Evolutionary conservation across 2,888 invertebrate species (phyloP).

Genomic region (Norana najaformis): DNA sequence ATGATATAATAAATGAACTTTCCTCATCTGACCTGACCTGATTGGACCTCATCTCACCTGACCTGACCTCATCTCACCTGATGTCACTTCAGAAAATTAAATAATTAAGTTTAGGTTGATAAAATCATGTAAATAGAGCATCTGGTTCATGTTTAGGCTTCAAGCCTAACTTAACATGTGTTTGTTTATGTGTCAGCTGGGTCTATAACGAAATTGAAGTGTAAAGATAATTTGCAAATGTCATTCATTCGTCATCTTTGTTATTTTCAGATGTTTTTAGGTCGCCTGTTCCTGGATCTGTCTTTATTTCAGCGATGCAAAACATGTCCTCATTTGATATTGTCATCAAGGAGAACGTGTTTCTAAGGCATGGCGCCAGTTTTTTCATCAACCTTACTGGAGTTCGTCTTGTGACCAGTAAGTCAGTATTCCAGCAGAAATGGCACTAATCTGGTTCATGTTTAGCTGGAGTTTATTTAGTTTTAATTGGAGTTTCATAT

Average conservation of each 20-base stretch:
- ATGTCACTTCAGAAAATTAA: too few species aligned
- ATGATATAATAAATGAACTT: too few species aligned
- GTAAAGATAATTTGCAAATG: not conserved
- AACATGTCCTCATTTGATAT: constrained; percentile 18
- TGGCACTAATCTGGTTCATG: not conserved
- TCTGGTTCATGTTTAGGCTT: too few species aligned
- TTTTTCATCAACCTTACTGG: constrained; percentile 10
- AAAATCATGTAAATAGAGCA: too few species aligned
- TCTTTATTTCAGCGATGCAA: not conserved
- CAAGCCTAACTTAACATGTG: not conserved
- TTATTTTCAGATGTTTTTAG: constrained; percentile 28
- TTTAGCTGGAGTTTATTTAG: not conserved
- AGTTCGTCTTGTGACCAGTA: constrained; percentile 1
- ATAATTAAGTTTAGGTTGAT: too few species aligned
- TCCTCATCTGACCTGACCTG: too few species aligned
- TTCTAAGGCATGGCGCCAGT: constrained; percentile 10
- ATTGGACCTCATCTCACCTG: too few species aligned
- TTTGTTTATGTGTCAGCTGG: not conserved
- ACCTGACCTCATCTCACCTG: too few species aligned
- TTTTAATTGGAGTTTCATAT: not conserved
- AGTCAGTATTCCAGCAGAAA: not conserved
- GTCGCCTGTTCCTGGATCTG: not conserved
- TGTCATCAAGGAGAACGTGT: constrained; percentile 19
- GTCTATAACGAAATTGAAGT: not conserved
- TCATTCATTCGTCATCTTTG: not conserved